These are phyloP conservation scores for Acanthurus lineatus DNA, from an alignment of 2,797 vertebrate genomes.

Conservation along the genomic window DNA sequence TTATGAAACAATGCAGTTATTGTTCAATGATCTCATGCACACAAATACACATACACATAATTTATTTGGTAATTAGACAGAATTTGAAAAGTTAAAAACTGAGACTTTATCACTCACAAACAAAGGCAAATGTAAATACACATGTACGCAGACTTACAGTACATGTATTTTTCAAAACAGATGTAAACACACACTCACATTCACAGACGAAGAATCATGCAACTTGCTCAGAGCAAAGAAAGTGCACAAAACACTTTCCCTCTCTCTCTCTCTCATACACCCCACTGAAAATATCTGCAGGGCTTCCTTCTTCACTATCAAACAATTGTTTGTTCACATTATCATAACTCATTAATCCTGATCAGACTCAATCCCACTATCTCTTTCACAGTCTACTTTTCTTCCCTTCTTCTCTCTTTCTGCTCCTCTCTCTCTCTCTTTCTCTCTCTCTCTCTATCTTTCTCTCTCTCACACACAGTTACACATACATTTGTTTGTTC, in stretches of 20 bases:
- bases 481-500: slow-evolving; percentile 66
- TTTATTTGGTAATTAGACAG: not conserved
- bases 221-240: slow-evolving; percentile 51
- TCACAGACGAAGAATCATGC: slow-evolving; percentile 25
- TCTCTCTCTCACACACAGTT: slow-evolving; percentile 20
- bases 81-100: not conserved
- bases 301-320: slow-evolving; percentile 70
- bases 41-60: slow-evolving; percentile 4
- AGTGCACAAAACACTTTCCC: slow-evolving; percentile 55
- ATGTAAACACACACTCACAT: slow-evolving; percentile 3
- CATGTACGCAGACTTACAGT: not conserved
- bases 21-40: slow-evolving; percentile 6
- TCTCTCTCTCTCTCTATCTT: slow-evolving; percentile 10
- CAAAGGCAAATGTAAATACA: slow-evolving; percentile 18
- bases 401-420: not conserved
- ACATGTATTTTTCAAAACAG: slow-evolving; percentile 14
- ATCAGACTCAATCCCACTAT: slow-evolving; percentile 67
- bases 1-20: too few relatives aligned
- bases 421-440: slow-evolving; percentile 6
- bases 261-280: slow-evolving; percentile 29
- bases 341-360: slow-evolving; percentile 80
- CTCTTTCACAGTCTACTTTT: slow-evolving; percentile 35
- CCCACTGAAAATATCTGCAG: slow-evolving; percentile 64
- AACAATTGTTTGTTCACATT: slow-evolving; percentile 80
- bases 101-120: not conserved